phyloP scores from a whole-genome alignment of 2,888 invertebrate species.

The Hipparchia semele region DNA sequence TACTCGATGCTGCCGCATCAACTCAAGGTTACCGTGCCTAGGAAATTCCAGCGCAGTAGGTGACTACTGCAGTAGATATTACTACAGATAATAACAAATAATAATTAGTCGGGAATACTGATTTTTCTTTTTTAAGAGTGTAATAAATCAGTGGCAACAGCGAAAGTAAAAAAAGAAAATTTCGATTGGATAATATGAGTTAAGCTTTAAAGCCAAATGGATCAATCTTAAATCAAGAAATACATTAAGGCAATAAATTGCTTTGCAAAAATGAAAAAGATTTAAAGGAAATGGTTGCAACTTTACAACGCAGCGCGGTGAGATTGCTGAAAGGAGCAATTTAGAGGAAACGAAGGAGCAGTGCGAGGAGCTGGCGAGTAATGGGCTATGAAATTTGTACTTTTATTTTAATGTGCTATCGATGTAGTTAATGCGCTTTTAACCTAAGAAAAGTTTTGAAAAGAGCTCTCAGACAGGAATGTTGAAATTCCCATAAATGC shows the following conservation, averaged over 20 bases:
- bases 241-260: conserved; percentile 15
- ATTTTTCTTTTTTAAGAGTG: no score
- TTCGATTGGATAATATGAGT: background rate
- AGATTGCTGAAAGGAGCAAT: conserved; percentile 17
- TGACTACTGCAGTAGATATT: no score
- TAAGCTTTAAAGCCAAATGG: background rate
- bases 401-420: background rate
- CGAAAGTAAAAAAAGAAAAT: no score
- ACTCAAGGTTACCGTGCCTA: no score
- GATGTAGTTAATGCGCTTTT: background rate
- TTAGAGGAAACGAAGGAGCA: background rate
- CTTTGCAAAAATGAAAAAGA: conserved; percentile 2
- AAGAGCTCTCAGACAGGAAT: no score
- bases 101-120: no score
- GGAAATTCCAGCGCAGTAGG: no score
- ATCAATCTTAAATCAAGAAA: conserved; percentile 7
- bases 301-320: conserved; percentile 6
- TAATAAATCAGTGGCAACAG: no score
- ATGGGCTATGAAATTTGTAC: conserved; percentile 2
- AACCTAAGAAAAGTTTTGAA: no score
- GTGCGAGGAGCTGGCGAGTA: background rate
- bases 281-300: conserved; percentile 7
- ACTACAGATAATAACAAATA: no score
- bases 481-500: no score
- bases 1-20: no score